phyloP scores from a whole-genome alignment of 1,140 invertebrate species.

The Drosophila kurseongensis region DNA sequence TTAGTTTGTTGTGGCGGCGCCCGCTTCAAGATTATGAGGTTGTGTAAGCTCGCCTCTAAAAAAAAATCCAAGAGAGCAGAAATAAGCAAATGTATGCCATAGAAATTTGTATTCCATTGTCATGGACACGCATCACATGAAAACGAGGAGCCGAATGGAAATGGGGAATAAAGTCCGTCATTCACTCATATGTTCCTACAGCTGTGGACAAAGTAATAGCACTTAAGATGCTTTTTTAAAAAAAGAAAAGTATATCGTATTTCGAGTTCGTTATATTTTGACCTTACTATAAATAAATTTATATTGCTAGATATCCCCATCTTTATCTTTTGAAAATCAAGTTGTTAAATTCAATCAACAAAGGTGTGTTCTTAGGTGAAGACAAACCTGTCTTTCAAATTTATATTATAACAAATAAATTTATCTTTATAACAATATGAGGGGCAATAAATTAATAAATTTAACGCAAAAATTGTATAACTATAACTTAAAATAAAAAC shows the following conservation, averaged over 20 bases:
- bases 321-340: no score
- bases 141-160: slow-evolving; percentile 30
- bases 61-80: slow-evolving; percentile 16
- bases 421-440: not conserved
- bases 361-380: not conserved
- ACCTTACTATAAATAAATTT: no score
- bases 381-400: no score
- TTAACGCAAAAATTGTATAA: not conserved
- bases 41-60: slow-evolving; percentile 38
- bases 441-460: not conserved
- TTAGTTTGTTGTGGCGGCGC: slow-evolving; percentile 34
- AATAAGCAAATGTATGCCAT: slow-evolving; percentile 63
- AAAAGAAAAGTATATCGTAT: not conserved
- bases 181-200: slow-evolving; percentile 43
- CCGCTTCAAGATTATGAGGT: slow-evolving; percentile 63
- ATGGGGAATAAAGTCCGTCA: slow-evolving; percentile 41
- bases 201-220: not conserved
- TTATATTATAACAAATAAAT: not conserved
- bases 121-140: slow-evolving; percentile 59
- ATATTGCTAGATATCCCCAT: no score
- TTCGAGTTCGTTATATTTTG: no score
- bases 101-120: slow-evolving; percentile 68
- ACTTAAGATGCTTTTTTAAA: no score
- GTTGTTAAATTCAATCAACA: no score
- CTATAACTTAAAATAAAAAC: not conserved